A percentile compares a stretch with the other conserved stretches of the same genome.
phyloP scores from a whole-genome alignment of 2,113 vertebrate genomes.

The Hippocampus abdominalis region DNA sequence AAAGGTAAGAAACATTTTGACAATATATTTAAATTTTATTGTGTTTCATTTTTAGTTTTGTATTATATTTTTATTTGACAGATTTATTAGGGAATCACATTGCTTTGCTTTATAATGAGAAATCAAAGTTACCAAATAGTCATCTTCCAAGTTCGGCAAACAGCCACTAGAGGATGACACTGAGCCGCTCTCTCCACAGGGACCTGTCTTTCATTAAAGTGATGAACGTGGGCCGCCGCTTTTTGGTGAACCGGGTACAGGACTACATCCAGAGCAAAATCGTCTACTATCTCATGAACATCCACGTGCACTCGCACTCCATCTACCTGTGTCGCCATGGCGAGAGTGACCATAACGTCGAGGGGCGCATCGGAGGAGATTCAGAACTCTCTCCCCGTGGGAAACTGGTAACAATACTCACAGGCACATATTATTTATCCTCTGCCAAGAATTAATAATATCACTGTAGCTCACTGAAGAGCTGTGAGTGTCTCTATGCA shows the following conservation, averaged over 20 bases:
- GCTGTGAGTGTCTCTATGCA: too few relatives aligned
- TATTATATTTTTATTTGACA: too few relatives aligned
- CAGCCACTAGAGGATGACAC: conserved; percentile 37
- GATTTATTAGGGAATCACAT: too few relatives aligned
- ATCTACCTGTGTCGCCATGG: conserved; percentile 96
- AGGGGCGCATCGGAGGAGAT: conserved; percentile 90
- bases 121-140: neutral
- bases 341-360: conserved; percentile 86
- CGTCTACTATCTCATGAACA: conserved; percentile 99
- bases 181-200: conserved; percentile 60
- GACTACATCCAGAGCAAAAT: conserved; percentile 99
- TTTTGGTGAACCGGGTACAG: conserved; percentile 91
- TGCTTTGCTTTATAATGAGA: too few relatives aligned
- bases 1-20: too few relatives aligned
- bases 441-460: too few relatives aligned
- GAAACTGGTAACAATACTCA: conserved; percentile 77
- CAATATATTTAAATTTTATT: too few relatives aligned
- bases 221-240: conserved; percentile 93
- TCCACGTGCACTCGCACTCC: conserved; percentile 91
- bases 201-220: conserved; percentile 95
- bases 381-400: conserved; percentile 82
- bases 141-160: conserved; percentile 3
- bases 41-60: too few relatives aligned
- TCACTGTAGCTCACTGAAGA: too few relatives aligned
- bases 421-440: too few relatives aligned